Percentiles rank a stretch among this genome's conserved stretches.
These are phyloP conservation scores for Oedothorax gibbosus DNA, from an alignment of 1,140 invertebrate genomes.

Conservation along the genomic window DNA sequence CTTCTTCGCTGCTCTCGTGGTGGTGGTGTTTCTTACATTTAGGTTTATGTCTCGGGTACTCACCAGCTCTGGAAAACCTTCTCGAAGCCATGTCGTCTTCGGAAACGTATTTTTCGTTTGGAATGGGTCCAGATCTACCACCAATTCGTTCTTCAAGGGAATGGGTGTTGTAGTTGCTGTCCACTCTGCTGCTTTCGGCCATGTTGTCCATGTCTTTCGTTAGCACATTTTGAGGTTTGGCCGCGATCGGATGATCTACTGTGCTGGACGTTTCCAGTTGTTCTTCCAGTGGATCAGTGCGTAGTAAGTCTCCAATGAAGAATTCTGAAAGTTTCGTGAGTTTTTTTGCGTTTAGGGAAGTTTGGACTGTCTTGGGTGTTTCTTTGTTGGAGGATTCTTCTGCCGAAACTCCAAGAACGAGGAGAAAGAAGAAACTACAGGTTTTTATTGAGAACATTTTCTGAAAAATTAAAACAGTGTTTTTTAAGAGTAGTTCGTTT, in stretches of 20 bases:
- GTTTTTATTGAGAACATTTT: neutral
- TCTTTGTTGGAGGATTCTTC: neutral
- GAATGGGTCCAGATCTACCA: neutral
- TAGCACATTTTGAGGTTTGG: conserved; percentile 4
- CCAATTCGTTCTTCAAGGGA: neutral
- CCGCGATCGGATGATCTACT: neutral
- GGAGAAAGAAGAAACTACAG: neutral
- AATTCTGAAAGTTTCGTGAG: conserved; percentile 33
- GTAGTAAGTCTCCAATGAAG: conserved; percentile 41
- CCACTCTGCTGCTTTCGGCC: neutral
- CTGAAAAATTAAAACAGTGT: conserved; percentile 3
- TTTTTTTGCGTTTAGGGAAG: neutral
- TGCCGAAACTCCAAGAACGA: neutral
- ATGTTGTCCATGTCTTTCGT: neutral
- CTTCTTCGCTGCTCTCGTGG: neutral
- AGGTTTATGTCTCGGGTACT: no score
- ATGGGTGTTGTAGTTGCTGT: neutral
- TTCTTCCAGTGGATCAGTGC: conserved; percentile 8
- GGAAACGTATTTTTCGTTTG: neutral
- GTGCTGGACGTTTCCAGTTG: conserved; percentile 10
- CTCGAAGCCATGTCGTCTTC: neutral
- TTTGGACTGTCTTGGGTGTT: neutral
- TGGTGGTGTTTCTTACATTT: conserved; percentile 19
- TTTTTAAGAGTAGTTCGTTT: no score
- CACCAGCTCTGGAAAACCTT: neutral